A percentile compares a stretch with the other conserved stretches of the same genome.
These are phyloP conservation scores for Macropus fuliginosus DNA, from an alignment of 2,797 vertebrate species.

Conservation along the genomic window DNA sequence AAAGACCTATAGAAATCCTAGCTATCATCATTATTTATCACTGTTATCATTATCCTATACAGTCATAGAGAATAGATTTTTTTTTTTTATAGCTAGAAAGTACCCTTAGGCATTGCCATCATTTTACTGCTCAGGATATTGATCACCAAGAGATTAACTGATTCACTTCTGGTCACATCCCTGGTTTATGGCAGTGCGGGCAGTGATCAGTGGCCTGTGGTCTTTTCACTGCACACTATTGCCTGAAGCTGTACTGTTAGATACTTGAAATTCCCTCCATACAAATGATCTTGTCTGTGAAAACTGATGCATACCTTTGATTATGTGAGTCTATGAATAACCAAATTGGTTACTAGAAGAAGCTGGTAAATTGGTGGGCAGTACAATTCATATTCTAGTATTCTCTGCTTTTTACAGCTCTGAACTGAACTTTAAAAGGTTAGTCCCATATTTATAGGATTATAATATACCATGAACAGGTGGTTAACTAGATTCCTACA, in stretches of 20 bases:
- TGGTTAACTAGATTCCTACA: not conserved
- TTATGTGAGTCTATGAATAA: not conserved
- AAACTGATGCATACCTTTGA: not conserved
- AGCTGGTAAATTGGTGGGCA: constrained; percentile 1
- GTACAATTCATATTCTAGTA: not conserved
- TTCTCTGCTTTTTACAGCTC: not conserved
- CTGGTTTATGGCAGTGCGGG: not conserved
- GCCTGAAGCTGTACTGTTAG: not conserved
- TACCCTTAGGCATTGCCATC: not conserved
- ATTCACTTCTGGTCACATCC: not conserved
- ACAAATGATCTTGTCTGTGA: not conserved
- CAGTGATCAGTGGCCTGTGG: not conserved
- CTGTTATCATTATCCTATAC: not conserved
- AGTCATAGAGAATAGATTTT: not conserved
- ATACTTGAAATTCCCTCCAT: not conserved
- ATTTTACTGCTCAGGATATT: not conserved
- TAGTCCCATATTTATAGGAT: not conserved
- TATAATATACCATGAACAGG: not conserved
- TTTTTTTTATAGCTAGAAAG: not conserved
- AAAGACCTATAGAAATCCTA: not conserved
- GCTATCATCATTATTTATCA: not conserved
- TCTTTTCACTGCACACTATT: not conserved
- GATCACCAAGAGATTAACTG: not conserved
- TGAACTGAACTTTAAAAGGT: constrained; percentile 1
- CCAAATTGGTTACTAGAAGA: not conserved